Conservation (phyloP, 2,113 vertebrate genomes). For the Euleptes europaea region DNA sequence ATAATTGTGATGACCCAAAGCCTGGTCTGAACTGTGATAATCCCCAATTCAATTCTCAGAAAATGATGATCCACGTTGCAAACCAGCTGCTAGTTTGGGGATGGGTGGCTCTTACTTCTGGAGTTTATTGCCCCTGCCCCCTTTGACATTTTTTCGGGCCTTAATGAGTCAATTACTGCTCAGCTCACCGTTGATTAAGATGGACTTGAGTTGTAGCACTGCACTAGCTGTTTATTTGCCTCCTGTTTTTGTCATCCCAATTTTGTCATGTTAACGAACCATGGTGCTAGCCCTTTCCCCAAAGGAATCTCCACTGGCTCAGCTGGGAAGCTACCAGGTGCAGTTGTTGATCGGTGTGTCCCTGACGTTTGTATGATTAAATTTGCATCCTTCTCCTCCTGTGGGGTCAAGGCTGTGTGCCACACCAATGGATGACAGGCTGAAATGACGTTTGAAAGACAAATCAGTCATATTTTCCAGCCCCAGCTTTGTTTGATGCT, state of each 20-base stretch:
- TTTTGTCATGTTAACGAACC: too few relatives aligned
- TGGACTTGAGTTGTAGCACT: neutral
- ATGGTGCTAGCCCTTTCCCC: neutral
- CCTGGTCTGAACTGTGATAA: too few relatives aligned
- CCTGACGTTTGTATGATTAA: neutral
- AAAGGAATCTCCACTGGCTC: neutral
- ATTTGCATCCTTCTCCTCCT: slow-evolving; percentile 12
- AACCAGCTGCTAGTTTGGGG: neutral
- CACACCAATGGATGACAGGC: neutral
- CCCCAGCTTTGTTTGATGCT: too few relatives aligned
- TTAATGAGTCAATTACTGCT: neutral
- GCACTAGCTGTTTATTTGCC: neutral
- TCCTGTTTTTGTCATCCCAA: neutral
- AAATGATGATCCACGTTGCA: neutral
- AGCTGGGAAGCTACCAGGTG: neutral
- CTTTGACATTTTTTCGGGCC: neutral
- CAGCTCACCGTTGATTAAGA: neutral
- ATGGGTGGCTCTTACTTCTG: neutral
- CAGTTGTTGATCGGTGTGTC: neutral
- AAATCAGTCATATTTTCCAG: neutral
- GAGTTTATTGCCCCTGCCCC: neutral
- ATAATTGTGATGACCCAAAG: too few relatives aligned
- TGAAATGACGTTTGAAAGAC: neutral
- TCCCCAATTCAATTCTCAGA: too few relatives aligned
- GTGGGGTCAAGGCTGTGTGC: slow-evolving; percentile 33